A percentile compares a stretch with the other conserved stretches of the same genome.
These are phyloP conservation scores for Oreochromis tanganicae DNA, from an alignment of 2,113 vertebrate species.

Conservation along the genomic window DNA sequence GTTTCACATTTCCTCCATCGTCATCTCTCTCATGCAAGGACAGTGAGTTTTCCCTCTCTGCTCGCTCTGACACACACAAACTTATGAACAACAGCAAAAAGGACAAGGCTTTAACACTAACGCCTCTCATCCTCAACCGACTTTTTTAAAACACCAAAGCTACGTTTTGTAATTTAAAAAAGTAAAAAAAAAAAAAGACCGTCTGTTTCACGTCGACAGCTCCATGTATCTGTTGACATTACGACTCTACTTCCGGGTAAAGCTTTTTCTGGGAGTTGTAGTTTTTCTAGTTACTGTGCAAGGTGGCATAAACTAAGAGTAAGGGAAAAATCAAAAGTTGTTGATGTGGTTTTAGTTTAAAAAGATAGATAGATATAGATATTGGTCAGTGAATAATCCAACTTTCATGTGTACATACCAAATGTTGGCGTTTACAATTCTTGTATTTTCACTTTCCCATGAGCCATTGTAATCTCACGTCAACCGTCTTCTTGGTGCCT, in stretches of 20 bases:
- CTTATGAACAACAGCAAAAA: slow-evolving; percentile 26
- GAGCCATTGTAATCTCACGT: background rate
- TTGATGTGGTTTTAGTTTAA: fast-evolving
- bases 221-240: slow-evolving; percentile 15
- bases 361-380: background rate
- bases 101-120: background rate
- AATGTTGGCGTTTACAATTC: background rate
- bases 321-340: background rate
- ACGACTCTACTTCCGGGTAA: slow-evolving; percentile 42
- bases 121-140: slow-evolving; percentile 39
- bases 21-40: background rate
- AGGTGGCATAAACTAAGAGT: fast-evolving
- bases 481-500: background rate
- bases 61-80: background rate
- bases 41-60: background rate
- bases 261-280: slow-evolving; percentile 51
- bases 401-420: fast-evolving
- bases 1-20: background rate
- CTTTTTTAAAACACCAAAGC: background rate
- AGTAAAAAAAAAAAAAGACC: background rate
- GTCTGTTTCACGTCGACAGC: slow-evolving; percentile 35
- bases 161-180: background rate
- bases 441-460: slow-evolving; percentile 33
- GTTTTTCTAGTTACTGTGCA: background rate
- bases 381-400: background rate